Evolutionary conservation across 2,888 invertebrate genomes (phyloP).

Genomic region (Abrostola triplasia): DNA sequence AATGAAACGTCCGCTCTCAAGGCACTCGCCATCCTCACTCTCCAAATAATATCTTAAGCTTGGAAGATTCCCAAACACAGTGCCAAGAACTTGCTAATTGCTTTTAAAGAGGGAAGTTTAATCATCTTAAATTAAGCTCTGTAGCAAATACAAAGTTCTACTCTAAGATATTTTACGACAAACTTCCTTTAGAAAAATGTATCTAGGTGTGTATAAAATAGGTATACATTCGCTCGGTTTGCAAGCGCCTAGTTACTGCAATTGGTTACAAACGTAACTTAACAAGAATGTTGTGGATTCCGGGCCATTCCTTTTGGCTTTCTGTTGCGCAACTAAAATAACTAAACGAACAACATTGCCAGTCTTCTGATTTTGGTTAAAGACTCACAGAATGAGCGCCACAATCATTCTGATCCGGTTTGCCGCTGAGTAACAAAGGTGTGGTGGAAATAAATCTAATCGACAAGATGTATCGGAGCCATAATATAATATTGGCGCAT

Average conservation of each 20-base stretch:
- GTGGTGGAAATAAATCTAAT: constrained; percentile 59
- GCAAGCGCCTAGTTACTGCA: neutral
- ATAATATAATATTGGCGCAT: constrained; percentile 62
- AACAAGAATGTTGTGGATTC: constrained; percentile 34
- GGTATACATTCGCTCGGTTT: too few relatives aligned
- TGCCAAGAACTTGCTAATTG: constrained; percentile 31
- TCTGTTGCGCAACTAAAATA: constrained; percentile 34
- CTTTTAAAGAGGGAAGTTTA: constrained; percentile 23
- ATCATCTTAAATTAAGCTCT: constrained; percentile 17
- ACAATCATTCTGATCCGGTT: constrained; percentile 48
- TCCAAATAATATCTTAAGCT: constrained; percentile 36
- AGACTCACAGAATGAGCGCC: constrained; percentile 39
- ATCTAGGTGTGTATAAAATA: too few relatives aligned
- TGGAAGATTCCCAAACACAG: constrained; percentile 42
- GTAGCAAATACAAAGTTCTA: too few relatives aligned
- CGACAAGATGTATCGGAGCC: constrained; percentile 56
- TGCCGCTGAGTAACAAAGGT: constrained; percentile 50
- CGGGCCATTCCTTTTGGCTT: constrained; percentile 24
- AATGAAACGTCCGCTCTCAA: constrained; percentile 45
- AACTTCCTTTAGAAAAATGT: too few relatives aligned
- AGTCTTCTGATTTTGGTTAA: constrained; percentile 41
- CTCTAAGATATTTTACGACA: too few relatives aligned
- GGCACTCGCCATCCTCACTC: constrained; percentile 33
- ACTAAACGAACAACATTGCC: constrained; percentile 22
- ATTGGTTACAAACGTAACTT: constrained; percentile 15